Evolutionary conservation across 2,797 vertebrate genomes (phyloP).

Genomic region (Hypotaenidia okinawae): DNA sequence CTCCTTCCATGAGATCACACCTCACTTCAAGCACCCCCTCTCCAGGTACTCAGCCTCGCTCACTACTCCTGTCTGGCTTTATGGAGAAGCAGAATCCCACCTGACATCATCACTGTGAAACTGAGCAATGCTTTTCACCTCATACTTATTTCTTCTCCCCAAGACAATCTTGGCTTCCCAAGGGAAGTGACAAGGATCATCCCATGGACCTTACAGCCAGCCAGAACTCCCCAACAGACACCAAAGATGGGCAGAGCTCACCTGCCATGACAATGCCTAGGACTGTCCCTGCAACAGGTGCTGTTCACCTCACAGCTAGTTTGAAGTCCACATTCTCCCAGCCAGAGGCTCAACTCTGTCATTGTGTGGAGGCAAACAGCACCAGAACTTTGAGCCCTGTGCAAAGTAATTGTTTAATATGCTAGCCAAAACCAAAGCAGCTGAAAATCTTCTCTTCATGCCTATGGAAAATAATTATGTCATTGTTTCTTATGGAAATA

Average conservation of each 20-base stretch:
- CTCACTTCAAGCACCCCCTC: background rate
- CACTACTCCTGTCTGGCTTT: rapidly evolving
- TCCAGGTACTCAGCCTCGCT: background rate
- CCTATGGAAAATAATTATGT: background rate
- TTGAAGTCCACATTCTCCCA: background rate
- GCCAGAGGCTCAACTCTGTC: background rate
- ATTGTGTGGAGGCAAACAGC: background rate
- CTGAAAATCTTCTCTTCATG: background rate
- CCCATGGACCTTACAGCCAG: rapidly evolving
- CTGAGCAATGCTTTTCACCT: background rate
- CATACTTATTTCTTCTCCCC: background rate
- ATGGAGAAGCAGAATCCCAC: background rate
- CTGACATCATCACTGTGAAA: rapidly evolving
- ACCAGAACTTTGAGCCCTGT: background rate
- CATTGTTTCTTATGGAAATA: background rate
- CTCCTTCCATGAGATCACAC: background rate
- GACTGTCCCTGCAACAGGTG: background rate
- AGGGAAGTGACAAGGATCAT: background rate
- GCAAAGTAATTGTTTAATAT: background rate
- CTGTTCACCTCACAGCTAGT: background rate
- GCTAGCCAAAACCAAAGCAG: background rate
- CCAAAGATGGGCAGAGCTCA: background rate
- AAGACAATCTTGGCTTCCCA: background rate
- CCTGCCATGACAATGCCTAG: background rate
- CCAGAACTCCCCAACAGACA: background rate